Conservation (phyloP, 64 coral and sea anemone genomes). For the Anthopleura sola region DNA sequence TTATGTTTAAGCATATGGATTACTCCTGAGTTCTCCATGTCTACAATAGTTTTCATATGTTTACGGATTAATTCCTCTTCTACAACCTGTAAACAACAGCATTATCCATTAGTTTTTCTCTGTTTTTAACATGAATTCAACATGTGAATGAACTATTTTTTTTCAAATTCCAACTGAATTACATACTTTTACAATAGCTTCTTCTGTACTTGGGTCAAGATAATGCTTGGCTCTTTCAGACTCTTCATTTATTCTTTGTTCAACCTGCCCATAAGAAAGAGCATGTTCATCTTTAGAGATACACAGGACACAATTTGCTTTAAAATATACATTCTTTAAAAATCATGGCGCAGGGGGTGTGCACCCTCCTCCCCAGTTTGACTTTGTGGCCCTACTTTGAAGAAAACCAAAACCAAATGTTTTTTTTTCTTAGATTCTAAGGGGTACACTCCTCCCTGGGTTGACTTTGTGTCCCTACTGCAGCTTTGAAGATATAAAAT, state of each 20-base stretch:
- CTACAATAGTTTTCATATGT: constrained; percentile 99
- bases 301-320: too few relatives aligned
- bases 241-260: constrained; percentile 96
- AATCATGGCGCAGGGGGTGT: too few relatives aligned
- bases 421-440: too few relatives aligned
- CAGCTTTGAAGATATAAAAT: too few relatives aligned
- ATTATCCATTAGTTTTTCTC: neutral
- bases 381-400: too few relatives aligned
- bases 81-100: constrained; percentile 65
- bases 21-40: constrained; percentile 99
- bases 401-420: too few relatives aligned
- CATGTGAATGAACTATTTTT: neutral
- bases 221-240: constrained; percentile 99
- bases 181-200: constrained; percentile 89
- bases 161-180: neutral
- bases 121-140: neutral
- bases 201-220: constrained; percentile 88
- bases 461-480: too few relatives aligned
- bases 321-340: too few relatives aligned
- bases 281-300: too few relatives aligned
- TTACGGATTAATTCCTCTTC: constrained; percentile 97
- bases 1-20: constrained; percentile 99
- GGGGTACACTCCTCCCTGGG: too few relatives aligned
- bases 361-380: too few relatives aligned
- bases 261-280: constrained; percentile 49